Evolutionary conservation across 2,888 invertebrate species (phyloP).

Genomic region (Tigriopus californicus): DNA sequence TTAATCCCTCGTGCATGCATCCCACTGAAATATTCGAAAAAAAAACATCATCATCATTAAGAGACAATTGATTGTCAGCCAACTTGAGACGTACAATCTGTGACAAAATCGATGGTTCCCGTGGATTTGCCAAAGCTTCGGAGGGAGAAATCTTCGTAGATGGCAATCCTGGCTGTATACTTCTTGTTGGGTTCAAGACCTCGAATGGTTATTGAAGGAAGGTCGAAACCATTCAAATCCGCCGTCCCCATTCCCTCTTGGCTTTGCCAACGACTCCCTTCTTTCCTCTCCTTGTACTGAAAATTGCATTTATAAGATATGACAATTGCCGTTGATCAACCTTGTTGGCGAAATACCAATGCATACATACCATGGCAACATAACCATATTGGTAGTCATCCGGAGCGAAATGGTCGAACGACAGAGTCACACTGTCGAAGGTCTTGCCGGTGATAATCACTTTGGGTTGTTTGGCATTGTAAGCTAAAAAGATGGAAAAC

Average conservation of each 20-base stretch:
- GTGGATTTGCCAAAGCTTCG: slow-evolving; percentile 21
- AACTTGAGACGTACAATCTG: slow-evolving; percentile 20
- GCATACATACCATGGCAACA: neutral
- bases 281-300: too few relatives aligned
- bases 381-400: slow-evolving; percentile 8
- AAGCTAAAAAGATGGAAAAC: neutral
- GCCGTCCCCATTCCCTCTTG: too few relatives aligned
- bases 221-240: slow-evolving; percentile 15
- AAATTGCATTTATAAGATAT: too few relatives aligned
- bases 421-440: slow-evolving; percentile 22
- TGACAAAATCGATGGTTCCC: slow-evolving; percentile 22
- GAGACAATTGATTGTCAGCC: neutral
- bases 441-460: slow-evolving; percentile 23
- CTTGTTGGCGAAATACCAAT: too few relatives aligned
- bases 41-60: neutral
- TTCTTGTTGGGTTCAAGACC: slow-evolving; percentile 20
- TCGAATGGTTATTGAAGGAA: slow-evolving; percentile 20
- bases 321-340: too few relatives aligned
- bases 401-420: slow-evolving; percentile 24
- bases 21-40: slow-evolving; percentile 21
- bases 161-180: slow-evolving; percentile 22
- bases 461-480: slow-evolving; percentile 19
- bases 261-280: too few relatives aligned
- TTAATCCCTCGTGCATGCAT: slow-evolving; percentile 21
- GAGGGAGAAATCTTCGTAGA: slow-evolving; percentile 22